A percentile compares a stretch with the other conserved stretches of the same genome.
Evolutionary conservation across 2,888 invertebrate genomes (phyloP).

Genomic region (Bellardia pandia): DNA sequence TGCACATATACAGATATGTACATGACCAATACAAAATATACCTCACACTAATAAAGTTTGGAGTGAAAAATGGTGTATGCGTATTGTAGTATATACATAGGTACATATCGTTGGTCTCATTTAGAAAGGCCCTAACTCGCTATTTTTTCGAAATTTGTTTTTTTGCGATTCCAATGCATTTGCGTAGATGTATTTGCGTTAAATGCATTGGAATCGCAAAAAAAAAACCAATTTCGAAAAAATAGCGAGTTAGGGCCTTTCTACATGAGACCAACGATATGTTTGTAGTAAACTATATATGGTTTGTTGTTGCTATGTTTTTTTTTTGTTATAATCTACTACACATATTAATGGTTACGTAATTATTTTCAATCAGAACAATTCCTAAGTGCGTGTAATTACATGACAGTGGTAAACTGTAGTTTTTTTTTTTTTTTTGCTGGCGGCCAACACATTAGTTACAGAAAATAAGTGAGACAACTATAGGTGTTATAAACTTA

Average conservation of each 20-base stretch:
- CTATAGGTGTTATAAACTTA: not conserved
- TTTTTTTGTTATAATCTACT: not conserved
- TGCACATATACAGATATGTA: too few species aligned
- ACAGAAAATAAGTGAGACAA: not conserved
- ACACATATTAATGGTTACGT: conserved; percentile 64
- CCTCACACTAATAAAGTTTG: conserved; percentile 34
- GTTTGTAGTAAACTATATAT: conserved; percentile 2
- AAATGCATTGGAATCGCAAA: too few species aligned
- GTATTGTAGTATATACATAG: conserved; percentile 1
- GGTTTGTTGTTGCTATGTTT: not conserved
- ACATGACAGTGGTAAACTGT: conserved; percentile 75
- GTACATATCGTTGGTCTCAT: too few species aligned
- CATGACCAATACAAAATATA: conserved; percentile 40
- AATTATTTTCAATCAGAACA: conserved; percentile 78
- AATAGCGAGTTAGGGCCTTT: too few species aligned
- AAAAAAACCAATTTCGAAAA: too few species aligned
- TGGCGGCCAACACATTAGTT: not conserved
- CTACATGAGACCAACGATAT: too few species aligned
- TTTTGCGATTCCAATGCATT: too few species aligned
- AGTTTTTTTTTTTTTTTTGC: not conserved
- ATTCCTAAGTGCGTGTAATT: conserved; percentile 78
- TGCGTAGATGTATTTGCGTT: too few species aligned
- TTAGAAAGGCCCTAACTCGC: too few species aligned
- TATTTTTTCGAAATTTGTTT: too few species aligned
- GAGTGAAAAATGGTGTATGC: conserved; percentile 19